A percentile compares a stretch with the other conserved stretches of the same genome.
Conservation (phyloP, 1,140 invertebrate species). For the Cepaea nemoralis region DNA sequence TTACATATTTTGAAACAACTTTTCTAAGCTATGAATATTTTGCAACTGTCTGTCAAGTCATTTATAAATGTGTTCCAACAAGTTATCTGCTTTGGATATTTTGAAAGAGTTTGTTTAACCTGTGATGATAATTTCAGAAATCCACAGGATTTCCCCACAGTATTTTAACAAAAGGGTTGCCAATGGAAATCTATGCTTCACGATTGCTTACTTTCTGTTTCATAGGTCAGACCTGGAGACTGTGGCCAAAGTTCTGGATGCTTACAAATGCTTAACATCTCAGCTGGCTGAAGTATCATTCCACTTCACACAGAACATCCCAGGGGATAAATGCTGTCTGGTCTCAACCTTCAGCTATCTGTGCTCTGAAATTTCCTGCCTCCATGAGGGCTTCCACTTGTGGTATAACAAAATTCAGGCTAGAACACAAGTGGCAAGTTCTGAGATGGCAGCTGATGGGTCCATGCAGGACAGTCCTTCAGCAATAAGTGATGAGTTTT, state of each 20-base stretch:
- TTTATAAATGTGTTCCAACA: too few relatives aligned
- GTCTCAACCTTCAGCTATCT: not conserved
- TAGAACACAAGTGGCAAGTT: not conserved
- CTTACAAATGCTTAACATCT: not conserved
- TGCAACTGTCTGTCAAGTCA: too few relatives aligned
- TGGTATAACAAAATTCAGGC: not conserved
- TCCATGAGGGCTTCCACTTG: not conserved
- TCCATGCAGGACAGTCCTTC: not conserved
- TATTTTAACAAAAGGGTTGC: too few relatives aligned
- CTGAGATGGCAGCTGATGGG: not conserved
- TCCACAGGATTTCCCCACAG: too few relatives aligned
- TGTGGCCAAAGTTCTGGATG: not conserved
- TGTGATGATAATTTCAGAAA: too few relatives aligned
- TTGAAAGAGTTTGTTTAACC: too few relatives aligned
- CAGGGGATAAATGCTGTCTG: not conserved
- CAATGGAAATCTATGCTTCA: not conserved
- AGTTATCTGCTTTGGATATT: too few relatives aligned
- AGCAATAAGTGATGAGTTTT: not conserved
- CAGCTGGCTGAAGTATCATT: not conserved
- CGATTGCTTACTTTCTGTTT: not conserved
- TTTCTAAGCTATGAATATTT: too few relatives aligned
- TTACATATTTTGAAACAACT: too few relatives aligned
- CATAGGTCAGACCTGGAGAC: slow-evolving; percentile 23
- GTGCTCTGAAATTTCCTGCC: not conserved
- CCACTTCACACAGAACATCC: slow-evolving; percentile 19